Evolutionary conservation across 1,140 invertebrate genomes (phyloP).

Genomic region (Drosophila sulfurigaster): DNA sequence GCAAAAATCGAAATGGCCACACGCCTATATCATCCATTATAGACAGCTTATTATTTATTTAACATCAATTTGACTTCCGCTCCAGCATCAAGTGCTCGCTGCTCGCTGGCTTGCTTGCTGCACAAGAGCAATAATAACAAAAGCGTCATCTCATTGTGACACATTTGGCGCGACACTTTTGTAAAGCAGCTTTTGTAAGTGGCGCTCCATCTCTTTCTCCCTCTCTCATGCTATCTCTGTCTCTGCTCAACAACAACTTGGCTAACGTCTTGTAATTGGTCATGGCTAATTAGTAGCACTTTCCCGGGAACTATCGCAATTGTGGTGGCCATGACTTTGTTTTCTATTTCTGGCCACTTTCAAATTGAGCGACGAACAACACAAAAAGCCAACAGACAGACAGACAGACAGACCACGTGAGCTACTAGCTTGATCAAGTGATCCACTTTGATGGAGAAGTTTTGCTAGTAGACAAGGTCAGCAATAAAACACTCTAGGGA

Average conservation of each 20-base stretch:
- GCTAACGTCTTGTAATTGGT: constrained; percentile 26
- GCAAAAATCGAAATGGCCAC: constrained; percentile 13
- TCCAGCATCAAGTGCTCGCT: background rate
- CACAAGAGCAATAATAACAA: constrained; percentile 19
- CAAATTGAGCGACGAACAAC: constrained; percentile 15
- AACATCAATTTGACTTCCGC: constrained; percentile 40
- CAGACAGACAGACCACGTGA: background rate
- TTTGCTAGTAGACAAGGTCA: constrained; percentile 15
- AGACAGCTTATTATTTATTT: constrained; percentile 47
- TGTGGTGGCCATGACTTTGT: constrained; percentile 51
- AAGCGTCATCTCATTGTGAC: constrained; percentile 45
- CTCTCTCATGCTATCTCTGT: background rate
- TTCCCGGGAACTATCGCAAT: constrained; percentile 46
- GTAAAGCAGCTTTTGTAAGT: constrained; percentile 37
- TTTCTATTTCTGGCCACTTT: constrained; percentile 48
- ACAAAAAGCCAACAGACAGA: constrained; percentile 20
- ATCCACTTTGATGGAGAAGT: background rate
- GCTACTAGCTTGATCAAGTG: background rate
- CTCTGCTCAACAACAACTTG: constrained; percentile 1
- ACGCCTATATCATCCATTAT: constrained; percentile 39
- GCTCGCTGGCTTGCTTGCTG: no score
- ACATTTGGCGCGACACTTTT: constrained; percentile 46
- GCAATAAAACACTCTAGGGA: no score
- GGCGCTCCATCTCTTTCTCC: background rate
- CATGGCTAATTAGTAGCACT: constrained; percentile 56